Percentiles rank a stretch among this genome's conserved stretches.
These are phyloP conservation scores for Orthochromis indermauri DNA, from an alignment of 2,113 vertebrate genomes.

Conservation along the genomic window DNA sequence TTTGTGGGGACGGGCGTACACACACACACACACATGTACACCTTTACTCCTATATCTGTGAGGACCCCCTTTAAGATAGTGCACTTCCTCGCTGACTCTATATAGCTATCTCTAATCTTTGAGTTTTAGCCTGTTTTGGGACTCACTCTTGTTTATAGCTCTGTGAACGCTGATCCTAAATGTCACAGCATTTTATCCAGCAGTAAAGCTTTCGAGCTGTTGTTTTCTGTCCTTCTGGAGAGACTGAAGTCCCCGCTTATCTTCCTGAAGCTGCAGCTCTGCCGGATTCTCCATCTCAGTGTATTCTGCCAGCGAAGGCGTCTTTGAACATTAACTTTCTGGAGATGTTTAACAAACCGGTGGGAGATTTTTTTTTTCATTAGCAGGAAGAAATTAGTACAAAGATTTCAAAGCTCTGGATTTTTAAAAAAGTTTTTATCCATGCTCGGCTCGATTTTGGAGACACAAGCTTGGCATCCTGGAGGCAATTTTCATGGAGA, in stretches of 20 bases:
- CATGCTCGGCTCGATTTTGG: background rate
- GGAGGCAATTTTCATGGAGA: background rate
- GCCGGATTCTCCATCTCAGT: background rate
- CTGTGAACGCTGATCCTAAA: background rate
- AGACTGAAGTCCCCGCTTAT: background rate
- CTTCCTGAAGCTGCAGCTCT: background rate
- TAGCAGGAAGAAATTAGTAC: background rate
- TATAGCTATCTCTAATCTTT: background rate
- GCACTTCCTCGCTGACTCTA: background rate
- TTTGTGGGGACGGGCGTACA: background rate
- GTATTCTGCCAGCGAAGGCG: background rate
- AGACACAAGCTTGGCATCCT: background rate
- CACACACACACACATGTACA: background rate
- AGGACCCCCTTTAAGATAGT: background rate
- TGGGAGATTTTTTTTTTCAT: background rate
- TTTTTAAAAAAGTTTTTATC: background rate
- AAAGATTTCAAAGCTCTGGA: background rate
- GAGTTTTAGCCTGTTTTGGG: background rate
- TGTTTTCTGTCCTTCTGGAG: background rate
- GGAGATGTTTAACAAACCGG: background rate
- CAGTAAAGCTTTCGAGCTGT: background rate
- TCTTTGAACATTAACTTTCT: background rate
- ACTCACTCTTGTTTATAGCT: background rate
- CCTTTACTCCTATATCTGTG: background rate
- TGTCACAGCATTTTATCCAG: background rate